Evolutionary conservation across 2,113 vertebrate species (phyloP), one percentile per base, ranked within the genome.

Genomic region (Bujurquina vittata): DNA sequence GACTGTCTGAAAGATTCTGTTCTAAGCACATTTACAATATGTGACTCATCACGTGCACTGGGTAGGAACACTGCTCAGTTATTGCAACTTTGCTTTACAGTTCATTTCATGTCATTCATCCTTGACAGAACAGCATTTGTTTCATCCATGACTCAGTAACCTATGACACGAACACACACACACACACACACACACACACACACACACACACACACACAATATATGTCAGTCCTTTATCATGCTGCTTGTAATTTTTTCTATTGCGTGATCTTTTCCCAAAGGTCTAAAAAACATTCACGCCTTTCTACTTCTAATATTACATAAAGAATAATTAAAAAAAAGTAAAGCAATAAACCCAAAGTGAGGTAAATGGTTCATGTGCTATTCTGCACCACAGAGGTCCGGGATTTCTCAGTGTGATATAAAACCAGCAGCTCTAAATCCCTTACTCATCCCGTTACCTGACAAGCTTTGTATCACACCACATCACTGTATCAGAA

Each of bases 391-490:
- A 65, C 69, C 52, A 33, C 5, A 56, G 23, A 73, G 29, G 31
- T 57, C 85, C 69, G 18, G 12, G n/a, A 62, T 85, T 77, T 86
- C n/a, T 59, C 15, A 55, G 29, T 22, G 18, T 33, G 37, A 52
- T 82, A 43, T 77, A 65, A 72, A 87, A 80, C 43, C 78, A 59
- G 60, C 23, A 57, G 78, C 79, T 78, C 31, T 81, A 84, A 89
- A 84, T 84, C 74, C 67, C 54, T 81, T 74, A 79, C 46, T 79
- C 46, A 76, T 83, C 77, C 31, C 58, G 77, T 80, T 63, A 86
- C 83, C 79, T 91, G 60, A 88, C 84, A 88, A 63, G 77, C 65
- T 63, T 80, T 86, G 80, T 84, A 85, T 86, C 73, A 83, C 74
- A 61, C 65, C 67, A 52, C 61, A 65, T 43, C 81, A 78, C 23